phyloP scores from a whole-genome alignment of 1,140 invertebrate species.

The Tetranychus urticae region DNA sequence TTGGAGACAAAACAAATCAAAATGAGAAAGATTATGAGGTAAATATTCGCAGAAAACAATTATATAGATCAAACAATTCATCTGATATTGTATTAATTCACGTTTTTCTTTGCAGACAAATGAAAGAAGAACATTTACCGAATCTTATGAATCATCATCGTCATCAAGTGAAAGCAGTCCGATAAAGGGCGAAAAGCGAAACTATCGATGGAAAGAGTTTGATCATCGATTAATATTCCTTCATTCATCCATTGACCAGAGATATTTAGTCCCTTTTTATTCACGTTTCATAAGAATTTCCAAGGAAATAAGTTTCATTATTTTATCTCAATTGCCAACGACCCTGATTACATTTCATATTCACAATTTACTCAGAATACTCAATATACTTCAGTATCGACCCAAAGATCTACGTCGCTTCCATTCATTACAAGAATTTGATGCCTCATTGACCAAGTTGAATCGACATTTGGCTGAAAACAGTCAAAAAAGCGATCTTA shows the following conservation, averaged over 20 bases:
- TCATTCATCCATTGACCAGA: not conserved
- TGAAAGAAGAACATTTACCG: not conserved
- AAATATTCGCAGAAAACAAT: not conserved
- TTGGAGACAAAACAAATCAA: not conserved
- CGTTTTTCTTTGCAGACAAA: not conserved
- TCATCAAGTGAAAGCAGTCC: too few species aligned
- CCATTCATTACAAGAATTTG: not conserved
- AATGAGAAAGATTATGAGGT: not conserved
- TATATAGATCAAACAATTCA: too few species aligned
- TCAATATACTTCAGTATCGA: not conserved
- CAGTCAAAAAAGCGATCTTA: not conserved
- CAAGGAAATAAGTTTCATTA: not conserved
- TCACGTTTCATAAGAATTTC: not conserved
- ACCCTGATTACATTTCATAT: not conserved
- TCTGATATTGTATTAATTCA: not conserved
- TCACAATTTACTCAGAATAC: not conserved
- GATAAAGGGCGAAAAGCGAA: not conserved
- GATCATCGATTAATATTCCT: not conserved
- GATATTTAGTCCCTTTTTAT: not conserved
- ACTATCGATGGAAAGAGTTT: not conserved
- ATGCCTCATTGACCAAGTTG: not conserved
- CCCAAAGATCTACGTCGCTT: not conserved
- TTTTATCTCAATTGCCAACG: not conserved
- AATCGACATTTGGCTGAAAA: not conserved
- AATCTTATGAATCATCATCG: not conserved